Conservation (phyloP, 2,113 vertebrate species). For the Hoplias malabaricus region DNA sequence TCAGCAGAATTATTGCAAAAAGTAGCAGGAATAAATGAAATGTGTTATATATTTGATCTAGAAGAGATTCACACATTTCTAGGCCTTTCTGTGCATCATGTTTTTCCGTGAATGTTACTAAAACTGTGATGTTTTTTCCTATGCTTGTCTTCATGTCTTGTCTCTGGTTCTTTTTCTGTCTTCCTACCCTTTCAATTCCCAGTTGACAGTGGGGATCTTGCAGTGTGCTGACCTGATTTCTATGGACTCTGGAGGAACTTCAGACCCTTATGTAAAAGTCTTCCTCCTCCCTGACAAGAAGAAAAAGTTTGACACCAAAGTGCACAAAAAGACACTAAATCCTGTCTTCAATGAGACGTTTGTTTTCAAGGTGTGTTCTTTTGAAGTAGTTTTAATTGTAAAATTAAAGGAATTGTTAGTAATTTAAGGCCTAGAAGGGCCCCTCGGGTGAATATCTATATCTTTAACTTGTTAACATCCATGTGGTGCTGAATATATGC, state of each 20-base stretch:
- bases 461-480: too few relatives aligned
- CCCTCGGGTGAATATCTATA: too few relatives aligned
- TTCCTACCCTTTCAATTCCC: constrained; percentile 32
- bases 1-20: too few relatives aligned
- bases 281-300: constrained; percentile 95
- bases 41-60: too few relatives aligned
- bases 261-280: constrained; percentile 94
- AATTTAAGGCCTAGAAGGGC: too few relatives aligned
- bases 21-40: too few relatives aligned
- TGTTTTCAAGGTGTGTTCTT: constrained; percentile 86
- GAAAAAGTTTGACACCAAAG: constrained; percentile 97
- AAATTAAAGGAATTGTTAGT: too few relatives aligned
- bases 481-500: too few relatives aligned
- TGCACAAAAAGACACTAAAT: constrained; percentile 96
- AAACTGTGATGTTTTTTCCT: background rate
- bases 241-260: constrained; percentile 94
- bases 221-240: constrained; percentile 95
- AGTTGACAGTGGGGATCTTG: constrained; percentile 94
- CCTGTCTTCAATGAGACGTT: constrained; percentile 97
- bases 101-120: too few relatives aligned
- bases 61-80: too few relatives aligned
- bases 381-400: background rate
- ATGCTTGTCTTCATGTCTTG: background rate
- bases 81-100: too few relatives aligned
- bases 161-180: background rate